Evolutionary conservation across 2,797 vertebrate species (phyloP), one percentile per base, ranked within the genome.

Genomic region (Melanotaenia parkinsoni): DNA sequence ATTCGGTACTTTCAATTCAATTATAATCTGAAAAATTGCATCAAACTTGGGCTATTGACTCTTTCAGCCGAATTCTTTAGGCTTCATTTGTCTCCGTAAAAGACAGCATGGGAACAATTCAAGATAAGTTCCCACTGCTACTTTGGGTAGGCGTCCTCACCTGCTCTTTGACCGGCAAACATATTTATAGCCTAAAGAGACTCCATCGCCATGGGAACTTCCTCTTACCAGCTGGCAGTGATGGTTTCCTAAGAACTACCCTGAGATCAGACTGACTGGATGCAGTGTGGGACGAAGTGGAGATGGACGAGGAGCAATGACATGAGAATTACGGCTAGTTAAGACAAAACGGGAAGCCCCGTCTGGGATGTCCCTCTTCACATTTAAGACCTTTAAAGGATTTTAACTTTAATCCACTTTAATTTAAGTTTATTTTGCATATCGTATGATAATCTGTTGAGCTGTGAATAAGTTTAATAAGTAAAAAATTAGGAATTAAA

Each of bases 151-250:
- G 58, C 60, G 61, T 88, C 84, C 82, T 85, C 82, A 87, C 79
- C 85, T 90, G 86, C 82, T 79, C 89, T 91, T 84, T 90, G 87
- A 91, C 88, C 75, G 8, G 61, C 53, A 63, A 38, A 67, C 58
- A 72, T 91, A 92, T 93, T 92, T 89, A 90, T 90, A 92, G 84
- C 67, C 33, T 7, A 45, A n/a, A 28, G 65, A 1, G 57, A 86
- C 76, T 80, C 72, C 78, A 76, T 84, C 72, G 9, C 71, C 89
- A 89, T 91, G 91, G 89, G 90, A 92, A 91, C 87, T 89, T 91
- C 88, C 87, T 88, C 79, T 81, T 63, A 76, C 77, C 67, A 74
- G 72, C 53, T 53, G 69, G 72, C 72, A 63, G 71, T 69, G 76
- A 75, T 61, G 50, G 51, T 66, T 75, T 68, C 56, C 68, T 76